A percentile compares a stretch with the other conserved stretches of the same genome.
These are phyloP conservation scores for Tenebrosternarchus preto DNA, from an alignment of 2,113 vertebrate species.

Conservation along the genomic window DNA sequence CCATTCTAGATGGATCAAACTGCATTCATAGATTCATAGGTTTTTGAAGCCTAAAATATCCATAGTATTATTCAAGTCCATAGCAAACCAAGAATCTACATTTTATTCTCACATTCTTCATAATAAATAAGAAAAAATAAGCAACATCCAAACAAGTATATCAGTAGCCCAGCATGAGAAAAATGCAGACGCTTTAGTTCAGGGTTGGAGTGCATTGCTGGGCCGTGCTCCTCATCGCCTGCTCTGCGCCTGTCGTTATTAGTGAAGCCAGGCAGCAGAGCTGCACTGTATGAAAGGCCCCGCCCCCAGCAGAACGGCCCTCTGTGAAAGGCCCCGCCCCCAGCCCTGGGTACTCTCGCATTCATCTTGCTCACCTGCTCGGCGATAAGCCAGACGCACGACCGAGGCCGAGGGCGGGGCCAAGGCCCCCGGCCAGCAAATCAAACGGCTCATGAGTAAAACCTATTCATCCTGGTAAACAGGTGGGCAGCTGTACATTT, in stretches of 20 bases:
- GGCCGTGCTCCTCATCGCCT: neutral
- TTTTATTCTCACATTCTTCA: too few species aligned
- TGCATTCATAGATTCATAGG: too few species aligned
- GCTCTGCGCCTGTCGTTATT: neutral
- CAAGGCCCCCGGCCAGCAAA: neutral
- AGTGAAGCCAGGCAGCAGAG: neutral
- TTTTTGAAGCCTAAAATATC: too few species aligned
- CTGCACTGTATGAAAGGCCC: constrained; percentile 10
- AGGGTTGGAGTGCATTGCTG: neutral
- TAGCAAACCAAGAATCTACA: too few species aligned
- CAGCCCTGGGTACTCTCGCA: neutral
- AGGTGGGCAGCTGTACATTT: neutral
- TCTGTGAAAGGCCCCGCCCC: constrained; percentile 12
- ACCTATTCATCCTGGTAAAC: neutral
- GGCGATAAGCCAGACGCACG: neutral
- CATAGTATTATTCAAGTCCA: too few species aligned
- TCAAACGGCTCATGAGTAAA: neutral
- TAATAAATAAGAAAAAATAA: too few species aligned
- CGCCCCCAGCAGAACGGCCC: constrained; percentile 12
- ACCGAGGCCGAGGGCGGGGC: neutral
- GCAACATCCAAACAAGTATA: too few species aligned
- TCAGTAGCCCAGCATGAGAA: neutral
- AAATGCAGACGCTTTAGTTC: neutral
- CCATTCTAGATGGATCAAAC: too few species aligned
- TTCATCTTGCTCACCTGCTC: constrained; percentile 21